These are phyloP conservation scores for Tragelaphus imberbis DNA, from an alignment of 2,113 vertebrate species.

Conservation along the genomic window DNA sequence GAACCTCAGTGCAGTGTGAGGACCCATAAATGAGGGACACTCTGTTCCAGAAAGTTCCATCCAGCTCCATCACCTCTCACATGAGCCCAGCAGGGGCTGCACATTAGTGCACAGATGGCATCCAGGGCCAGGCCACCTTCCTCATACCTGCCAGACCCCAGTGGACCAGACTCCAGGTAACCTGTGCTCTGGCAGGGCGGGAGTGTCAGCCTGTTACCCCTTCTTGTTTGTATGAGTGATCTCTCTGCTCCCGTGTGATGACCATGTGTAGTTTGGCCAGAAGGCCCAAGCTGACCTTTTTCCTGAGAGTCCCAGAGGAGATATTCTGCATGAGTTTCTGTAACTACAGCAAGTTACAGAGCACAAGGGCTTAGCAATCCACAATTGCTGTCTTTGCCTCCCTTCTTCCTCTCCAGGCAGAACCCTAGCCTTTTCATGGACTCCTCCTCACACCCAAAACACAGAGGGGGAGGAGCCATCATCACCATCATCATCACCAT, in stretches of 20 bases:
- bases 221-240: not conserved
- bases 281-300: not conserved
- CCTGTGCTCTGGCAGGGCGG: not conserved
- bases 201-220: not conserved
- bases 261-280: not conserved
- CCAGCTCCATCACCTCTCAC: not conserved
- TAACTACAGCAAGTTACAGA: not conserved
- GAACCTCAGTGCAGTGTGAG: not conserved
- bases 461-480: not conserved
- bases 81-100: not conserved
- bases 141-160: fast-evolving
- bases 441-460: not conserved
- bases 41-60: not conserved
- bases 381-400: not conserved
- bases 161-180: no score
- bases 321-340: not conserved
- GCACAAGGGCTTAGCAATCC: not conserved
- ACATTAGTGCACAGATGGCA: no score
- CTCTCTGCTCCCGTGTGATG: not conserved
- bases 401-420: not conserved
- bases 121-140: not conserved
- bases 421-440: not conserved
- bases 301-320: not conserved
- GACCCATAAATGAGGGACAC: not conserved
- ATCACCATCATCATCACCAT: not conserved